Evolutionary conservation across 2,888 invertebrate species (phyloP), one percentile per base, ranked within the genome.

Genomic region (Diabrotica balteata): DNA sequence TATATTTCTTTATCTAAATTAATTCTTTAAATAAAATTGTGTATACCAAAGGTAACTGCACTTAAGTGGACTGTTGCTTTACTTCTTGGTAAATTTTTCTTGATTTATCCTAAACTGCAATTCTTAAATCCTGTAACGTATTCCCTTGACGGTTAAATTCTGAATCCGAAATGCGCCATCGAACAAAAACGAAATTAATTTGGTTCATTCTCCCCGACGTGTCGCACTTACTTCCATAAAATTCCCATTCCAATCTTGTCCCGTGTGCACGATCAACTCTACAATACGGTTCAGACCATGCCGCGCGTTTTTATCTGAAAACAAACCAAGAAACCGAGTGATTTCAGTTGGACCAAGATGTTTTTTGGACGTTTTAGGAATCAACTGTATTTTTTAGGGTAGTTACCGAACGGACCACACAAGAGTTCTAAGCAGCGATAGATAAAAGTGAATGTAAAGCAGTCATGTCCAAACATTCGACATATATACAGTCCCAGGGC

Each of bases 361-460:
- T 67, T 72, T 72, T 72, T 72, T 53, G 70, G 61, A 62, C 67
- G 55, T 72, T 71, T 71, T 64, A 66, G 68, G 75, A 69, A 72
- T 65, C 71, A 52, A 69, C 64, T 61, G 68, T 69, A 69, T 71
- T 72, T 73, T 73, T 67, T 70, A 44, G 47, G 46, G 68, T 54
- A 66, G 66, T 68, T 71, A 61, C 61, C 54, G 65, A 69, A 51
- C 66, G 68, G 77, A 77, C 77, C 77, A 77, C 77, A 77, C 77
- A 76, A 72, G 74, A 73, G 66, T 76, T 75, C 77, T 77, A 75
- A 76, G 73, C 76, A 74, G 61, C 60, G 73, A 75, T 76, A 76
- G 76, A 77, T 76, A 70, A 70, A 72, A 68, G 67, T 61, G 69
- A 65, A 67, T 69, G 71, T 73, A 74, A 74, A 72, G 72, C 72